A percentile compares a stretch with the other conserved stretches of the same genome.
Evolutionary conservation across 1,140 invertebrate species (phyloP).

Genomic region (Pseudomyrmex sp.): DNA sequence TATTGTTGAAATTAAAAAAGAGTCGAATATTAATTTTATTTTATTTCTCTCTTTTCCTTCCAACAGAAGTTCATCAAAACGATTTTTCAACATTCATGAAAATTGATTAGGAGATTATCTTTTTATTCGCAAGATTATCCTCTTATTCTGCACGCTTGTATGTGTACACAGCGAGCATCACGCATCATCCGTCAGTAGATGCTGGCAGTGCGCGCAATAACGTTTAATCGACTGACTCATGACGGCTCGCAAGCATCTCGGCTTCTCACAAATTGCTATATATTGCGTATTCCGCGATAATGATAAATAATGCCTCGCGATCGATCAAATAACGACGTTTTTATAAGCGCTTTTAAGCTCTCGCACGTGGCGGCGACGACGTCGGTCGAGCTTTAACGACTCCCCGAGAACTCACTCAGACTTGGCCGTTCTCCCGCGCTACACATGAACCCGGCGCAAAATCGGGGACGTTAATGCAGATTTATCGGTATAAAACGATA

Average conservation of each 20-base stretch:
- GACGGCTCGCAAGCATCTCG: conserved; percentile 37
- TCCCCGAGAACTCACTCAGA: conserved; percentile 36
- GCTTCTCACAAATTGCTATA: neutral
- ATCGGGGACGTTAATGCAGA: conserved; percentile 48
- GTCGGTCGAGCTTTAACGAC: conserved; percentile 65
- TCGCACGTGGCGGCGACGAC: conserved; percentile 48
- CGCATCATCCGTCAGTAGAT: neutral
- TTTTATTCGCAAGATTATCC: too few species aligned
- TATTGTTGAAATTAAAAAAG: too few species aligned
- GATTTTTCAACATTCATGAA: neutral
- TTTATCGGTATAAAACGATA: conserved; percentile 56
- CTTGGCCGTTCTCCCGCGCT: neutral
- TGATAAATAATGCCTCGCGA: conserved; percentile 69
- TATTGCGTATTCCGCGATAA: conserved; percentile 39
- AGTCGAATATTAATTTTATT: too few species aligned
- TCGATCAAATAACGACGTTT: conserved; percentile 63
- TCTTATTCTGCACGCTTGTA: too few species aligned
- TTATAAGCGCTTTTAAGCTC: conserved; percentile 55
- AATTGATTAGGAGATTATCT: neutral
- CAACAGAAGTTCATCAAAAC: neutral
- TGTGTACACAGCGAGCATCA: too few species aligned
- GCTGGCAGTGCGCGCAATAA: conserved; percentile 26
- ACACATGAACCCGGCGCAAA: neutral
- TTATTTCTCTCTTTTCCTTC: neutral
- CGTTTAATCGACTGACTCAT: conserved; percentile 52